Conservation (phyloP, 35 echinoderm and acorn worm species). For the Ophiothrix spiculata region DNA sequence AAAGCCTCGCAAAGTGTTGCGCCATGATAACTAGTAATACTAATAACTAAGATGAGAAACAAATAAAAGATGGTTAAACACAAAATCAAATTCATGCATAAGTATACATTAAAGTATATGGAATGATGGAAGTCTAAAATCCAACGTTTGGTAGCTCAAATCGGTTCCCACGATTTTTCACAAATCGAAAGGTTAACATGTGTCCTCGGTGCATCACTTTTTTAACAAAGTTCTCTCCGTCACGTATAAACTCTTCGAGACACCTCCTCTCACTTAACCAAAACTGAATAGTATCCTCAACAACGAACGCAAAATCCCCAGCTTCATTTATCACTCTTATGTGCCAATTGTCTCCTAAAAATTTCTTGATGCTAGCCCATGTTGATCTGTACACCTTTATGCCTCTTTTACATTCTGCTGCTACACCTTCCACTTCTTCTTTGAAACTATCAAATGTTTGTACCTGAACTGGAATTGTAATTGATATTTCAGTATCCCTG, state of each 20-base stretch:
- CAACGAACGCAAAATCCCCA: conserved; percentile 29
- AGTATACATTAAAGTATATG: neutral
- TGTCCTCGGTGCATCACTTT: conserved; percentile 34
- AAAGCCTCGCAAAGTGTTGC: neutral
- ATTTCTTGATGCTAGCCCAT: neutral
- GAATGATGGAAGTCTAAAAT: neutral
- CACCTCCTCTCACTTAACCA: conserved; percentile 43
- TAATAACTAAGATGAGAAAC: neutral
- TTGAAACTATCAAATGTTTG: neutral
- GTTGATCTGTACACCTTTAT: neutral
- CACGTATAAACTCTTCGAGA: conserved; percentile 29
- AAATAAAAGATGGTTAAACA: neutral
- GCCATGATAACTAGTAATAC: neutral
- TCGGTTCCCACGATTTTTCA: conserved; percentile 23
- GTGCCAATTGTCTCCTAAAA: conserved; percentile 28
- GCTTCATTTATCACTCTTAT: conserved; percentile 19
- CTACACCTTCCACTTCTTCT: neutral
- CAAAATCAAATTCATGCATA: neutral
- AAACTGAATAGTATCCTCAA: conserved; percentile 34
- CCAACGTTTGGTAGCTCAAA: conserved; percentile 31
- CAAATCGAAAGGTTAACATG: conserved; percentile 36
- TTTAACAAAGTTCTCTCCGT: neutral
- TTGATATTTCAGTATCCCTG: neutral
- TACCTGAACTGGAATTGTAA: neutral
- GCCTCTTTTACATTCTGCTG: too few relatives aligned